Conservation (phyloP, 2,888 invertebrate genomes). For the Crocallis elinguaria region DNA sequence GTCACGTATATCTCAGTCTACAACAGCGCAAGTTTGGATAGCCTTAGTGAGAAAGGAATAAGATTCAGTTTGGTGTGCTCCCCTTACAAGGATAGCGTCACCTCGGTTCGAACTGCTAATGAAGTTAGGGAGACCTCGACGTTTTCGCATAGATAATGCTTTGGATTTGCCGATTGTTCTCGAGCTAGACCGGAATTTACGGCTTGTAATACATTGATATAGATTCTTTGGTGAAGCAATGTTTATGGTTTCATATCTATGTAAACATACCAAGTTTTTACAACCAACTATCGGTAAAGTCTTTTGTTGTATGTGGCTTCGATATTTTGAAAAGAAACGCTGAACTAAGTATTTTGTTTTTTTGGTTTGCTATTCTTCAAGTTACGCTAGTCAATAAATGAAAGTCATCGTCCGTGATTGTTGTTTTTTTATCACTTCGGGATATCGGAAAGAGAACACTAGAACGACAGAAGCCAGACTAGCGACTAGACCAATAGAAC, state of each 20-base stretch:
- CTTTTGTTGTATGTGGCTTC: not conserved
- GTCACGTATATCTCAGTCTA: conserved; percentile 45
- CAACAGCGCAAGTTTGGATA: conserved; percentile 5
- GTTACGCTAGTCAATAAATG: too few relatives aligned
- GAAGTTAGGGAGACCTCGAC: conserved; percentile 51
- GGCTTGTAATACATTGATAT: conserved; percentile 11
- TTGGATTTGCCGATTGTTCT: conserved; percentile 29
- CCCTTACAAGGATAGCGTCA: conserved; percentile 15
- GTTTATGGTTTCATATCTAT: not conserved
- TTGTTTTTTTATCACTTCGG: too few relatives aligned
- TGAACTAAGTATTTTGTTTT: too few relatives aligned
- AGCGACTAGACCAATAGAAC: too few relatives aligned
- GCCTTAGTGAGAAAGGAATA: conserved; percentile 13
- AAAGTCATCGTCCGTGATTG: too few relatives aligned
- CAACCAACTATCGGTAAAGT: not conserved
- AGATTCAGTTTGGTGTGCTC: conserved; percentile 8
- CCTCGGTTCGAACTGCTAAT: conserved; percentile 53
- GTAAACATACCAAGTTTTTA: not conserved
- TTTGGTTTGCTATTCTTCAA: too few relatives aligned
- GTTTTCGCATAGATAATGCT: conserved; percentile 33
- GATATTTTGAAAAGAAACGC: too few relatives aligned
- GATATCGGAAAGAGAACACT: too few relatives aligned
- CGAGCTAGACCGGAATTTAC: conserved; percentile 19
- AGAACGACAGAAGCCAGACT: too few relatives aligned
- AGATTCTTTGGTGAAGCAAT: not conserved